These are phyloP conservation scores for Zaprionus vittiger DNA, from an alignment of 1,140 invertebrate species.

Conservation along the genomic window DNA sequence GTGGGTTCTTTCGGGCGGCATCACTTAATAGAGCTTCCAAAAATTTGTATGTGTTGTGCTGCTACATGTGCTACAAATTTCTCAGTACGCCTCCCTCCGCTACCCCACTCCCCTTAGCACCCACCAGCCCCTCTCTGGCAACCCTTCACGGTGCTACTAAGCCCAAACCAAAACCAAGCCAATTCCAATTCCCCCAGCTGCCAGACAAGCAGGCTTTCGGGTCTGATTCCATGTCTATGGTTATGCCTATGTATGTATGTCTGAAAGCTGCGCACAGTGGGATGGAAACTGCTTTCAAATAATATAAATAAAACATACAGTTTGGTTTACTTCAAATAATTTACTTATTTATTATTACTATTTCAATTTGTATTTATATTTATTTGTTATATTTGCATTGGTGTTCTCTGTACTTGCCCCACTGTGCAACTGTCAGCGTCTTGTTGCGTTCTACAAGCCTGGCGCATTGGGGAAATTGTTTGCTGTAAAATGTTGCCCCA, in stretches of 20 bases:
- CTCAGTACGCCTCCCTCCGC: constrained; percentile 8
- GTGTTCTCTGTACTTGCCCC: constrained; percentile 1
- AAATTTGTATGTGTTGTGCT: constrained; percentile 59
- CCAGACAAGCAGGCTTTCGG: constrained; percentile 54
- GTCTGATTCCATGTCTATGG: constrained; percentile 18
- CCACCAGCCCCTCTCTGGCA: background rate
- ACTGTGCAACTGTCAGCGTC: constrained; percentile 36
- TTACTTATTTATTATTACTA: background rate
- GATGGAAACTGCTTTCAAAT: background rate
- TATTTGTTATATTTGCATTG: background rate
- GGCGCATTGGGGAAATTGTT: constrained; percentile 54
- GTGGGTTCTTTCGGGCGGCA: constrained; percentile 37
- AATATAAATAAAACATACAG: background rate
- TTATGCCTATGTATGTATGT: constrained; percentile 21
- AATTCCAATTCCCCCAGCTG: constrained; percentile 75
- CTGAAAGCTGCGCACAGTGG: constrained; percentile 28
- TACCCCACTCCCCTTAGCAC: background rate
- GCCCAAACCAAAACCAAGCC: constrained; percentile 53
- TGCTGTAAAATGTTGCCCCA: constrained; percentile 79
- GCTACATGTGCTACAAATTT: constrained; percentile 77
- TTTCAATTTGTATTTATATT: background rate
- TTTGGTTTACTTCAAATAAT: too few relatives aligned
- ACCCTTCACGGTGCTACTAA: background rate
- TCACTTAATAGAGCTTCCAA: constrained; percentile 79
- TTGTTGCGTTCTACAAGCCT: constrained; percentile 1